phyloP scores from a whole-genome alignment of 2,888 invertebrate genomes.

The Formica aserva region DNA sequence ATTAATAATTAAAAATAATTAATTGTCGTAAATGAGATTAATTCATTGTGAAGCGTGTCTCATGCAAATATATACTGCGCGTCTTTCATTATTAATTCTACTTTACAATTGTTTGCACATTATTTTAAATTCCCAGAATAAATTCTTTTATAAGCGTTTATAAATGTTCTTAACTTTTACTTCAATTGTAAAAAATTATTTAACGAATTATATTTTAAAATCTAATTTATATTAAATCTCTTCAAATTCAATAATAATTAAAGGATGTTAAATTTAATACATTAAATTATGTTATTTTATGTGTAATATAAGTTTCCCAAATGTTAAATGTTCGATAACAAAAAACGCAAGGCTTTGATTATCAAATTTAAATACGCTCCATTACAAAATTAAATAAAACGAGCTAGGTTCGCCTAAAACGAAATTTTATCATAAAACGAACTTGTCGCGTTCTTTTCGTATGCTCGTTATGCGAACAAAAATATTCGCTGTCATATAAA shows the following conservation, averaged over 20 bases:
- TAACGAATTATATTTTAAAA: not conserved
- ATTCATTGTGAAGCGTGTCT: conserved; percentile 22
- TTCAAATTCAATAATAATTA: not conserved
- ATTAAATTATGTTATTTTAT: not conserved
- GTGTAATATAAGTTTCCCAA: conserved; percentile 12
- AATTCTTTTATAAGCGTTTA: not conserved
- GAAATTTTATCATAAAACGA: not conserved
- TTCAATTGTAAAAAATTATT: not conserved
- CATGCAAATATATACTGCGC: not conserved
- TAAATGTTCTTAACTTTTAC: not conserved
- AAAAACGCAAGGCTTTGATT: not conserved
- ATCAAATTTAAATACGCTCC: not conserved
- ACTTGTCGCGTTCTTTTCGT: conserved; percentile 22
- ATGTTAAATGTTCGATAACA: conserved; percentile 27
- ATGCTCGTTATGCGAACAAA: not conserved
- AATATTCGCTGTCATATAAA: conserved; percentile 28
- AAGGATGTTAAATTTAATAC: not conserved
- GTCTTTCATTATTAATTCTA: conserved; percentile 1
- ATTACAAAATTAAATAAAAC: conserved; percentile 5
- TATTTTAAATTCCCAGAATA: not conserved
- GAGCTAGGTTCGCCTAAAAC: not conserved
- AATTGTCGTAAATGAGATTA: conserved; percentile 5
- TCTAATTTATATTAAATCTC: not conserved
- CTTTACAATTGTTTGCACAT: not conserved
- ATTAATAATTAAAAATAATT: conserved; percentile 32